phyloP scores from a whole-genome alignment of 1,140 invertebrate genomes.

The Drosophila miranda region DNA sequence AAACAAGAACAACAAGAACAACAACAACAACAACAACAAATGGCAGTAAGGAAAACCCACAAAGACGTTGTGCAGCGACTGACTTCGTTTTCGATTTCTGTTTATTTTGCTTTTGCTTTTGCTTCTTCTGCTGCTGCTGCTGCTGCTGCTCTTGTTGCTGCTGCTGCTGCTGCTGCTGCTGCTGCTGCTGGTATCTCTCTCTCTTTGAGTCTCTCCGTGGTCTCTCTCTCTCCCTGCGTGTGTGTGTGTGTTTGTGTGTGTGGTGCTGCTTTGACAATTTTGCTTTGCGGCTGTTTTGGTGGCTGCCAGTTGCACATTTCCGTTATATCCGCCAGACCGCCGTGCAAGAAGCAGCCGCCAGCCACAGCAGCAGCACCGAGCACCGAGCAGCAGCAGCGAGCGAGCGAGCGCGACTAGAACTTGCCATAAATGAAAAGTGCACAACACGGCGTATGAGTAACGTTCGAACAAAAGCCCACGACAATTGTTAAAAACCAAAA shows the following conservation, averaged over 20 bases:
- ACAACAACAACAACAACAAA: slow-evolving; percentile 68
- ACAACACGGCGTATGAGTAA: slow-evolving; percentile 41
- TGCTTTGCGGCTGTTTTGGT: slow-evolving; percentile 60
- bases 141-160: slow-evolving; percentile 6
- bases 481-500: slow-evolving; percentile 9
- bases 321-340: slow-evolving; percentile 74
- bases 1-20: slow-evolving; percentile 76
- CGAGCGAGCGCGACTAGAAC: slow-evolving; percentile 1
- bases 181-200: slow-evolving; percentile 30
- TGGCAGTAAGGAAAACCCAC: slow-evolving; percentile 61
- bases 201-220: slow-evolving; percentile 27
- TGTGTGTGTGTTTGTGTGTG: slow-evolving; percentile 23
- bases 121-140: slow-evolving; percentile 8
- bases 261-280: slow-evolving; percentile 59
- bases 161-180: slow-evolving; percentile 23
- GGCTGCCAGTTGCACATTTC: slow-evolving; percentile 77
- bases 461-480: slow-evolving; percentile 25
- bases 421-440: no score
- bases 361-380: not conserved
- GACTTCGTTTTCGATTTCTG: slow-evolving; percentile 31
- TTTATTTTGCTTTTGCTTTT: slow-evolving; percentile 5
- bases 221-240: slow-evolving; percentile 7
- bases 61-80: slow-evolving; percentile 12
- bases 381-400: slow-evolving; percentile 30
- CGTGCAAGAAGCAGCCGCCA: slow-evolving; percentile 32